A percentile compares a stretch with the other conserved stretches of the same genome.
phyloP scores from a whole-genome alignment of 92 coral and sea anemone genomes.

The Palythoa grandiflora region DNA sequence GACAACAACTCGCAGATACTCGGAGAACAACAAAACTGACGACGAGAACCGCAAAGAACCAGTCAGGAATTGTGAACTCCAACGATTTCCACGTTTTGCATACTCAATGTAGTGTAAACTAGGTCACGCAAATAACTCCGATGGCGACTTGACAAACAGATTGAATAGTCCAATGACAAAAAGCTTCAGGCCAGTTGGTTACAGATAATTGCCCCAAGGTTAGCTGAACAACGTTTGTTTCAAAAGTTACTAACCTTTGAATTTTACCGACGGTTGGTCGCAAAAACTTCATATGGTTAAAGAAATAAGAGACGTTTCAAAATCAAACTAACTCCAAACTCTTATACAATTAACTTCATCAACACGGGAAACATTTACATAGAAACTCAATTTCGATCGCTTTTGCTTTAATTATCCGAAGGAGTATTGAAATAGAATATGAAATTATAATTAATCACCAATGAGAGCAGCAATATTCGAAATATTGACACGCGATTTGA shows the following conservation, averaged over 20 bases:
- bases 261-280: neutral
- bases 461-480: slow-evolving; percentile 18
- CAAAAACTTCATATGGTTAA: slow-evolving; percentile 6
- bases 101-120: neutral
- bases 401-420: neutral
- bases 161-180: neutral
- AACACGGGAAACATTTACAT: neutral
- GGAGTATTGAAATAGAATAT: neutral
- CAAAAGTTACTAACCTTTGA: slow-evolving; percentile 32
- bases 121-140: slow-evolving; percentile 27
- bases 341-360: neutral
- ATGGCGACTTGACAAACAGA: neutral
- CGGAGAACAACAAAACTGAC: neutral
- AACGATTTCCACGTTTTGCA: neutral
- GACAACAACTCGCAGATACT: neutral
- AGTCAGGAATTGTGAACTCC: neutral
- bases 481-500: slow-evolving; percentile 39
- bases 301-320: neutral
- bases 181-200: neutral
- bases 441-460: slow-evolving; percentile 28
- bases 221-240: neutral
- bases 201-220: slow-evolving; percentile 19
- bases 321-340: neutral
- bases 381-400: neutral
- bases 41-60: neutral